phyloP scores from a whole-genome alignment of 2,113 vertebrate species.

The Pogona vitticeps region DNA sequence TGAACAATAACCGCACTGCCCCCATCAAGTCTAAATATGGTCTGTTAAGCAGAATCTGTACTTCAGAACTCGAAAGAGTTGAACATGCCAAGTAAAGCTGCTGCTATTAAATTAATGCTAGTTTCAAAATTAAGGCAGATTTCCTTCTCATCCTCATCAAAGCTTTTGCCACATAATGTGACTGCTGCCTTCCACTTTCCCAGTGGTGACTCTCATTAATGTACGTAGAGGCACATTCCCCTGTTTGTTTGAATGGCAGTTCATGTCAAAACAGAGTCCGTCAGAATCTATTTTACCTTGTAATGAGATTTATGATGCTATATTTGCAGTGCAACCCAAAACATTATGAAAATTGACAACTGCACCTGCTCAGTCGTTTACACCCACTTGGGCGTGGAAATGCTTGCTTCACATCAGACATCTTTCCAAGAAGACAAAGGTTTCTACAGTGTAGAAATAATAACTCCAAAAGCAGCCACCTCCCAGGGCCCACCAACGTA shows the following conservation, averaged over 20 bases:
- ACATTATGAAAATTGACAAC: conserved; percentile 67
- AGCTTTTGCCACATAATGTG: conserved; percentile 37
- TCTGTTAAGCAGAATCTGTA: background rate
- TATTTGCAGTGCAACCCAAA: conserved; percentile 61
- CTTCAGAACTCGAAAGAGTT: background rate
- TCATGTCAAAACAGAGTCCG: conserved; percentile 67
- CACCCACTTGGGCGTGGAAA: conserved; percentile 51
- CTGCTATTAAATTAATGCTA: background rate
- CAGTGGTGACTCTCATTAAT: conserved; percentile 56
- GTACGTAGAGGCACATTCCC: conserved; percentile 48
- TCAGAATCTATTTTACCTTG: conserved; percentile 58
- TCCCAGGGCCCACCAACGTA: background rate
- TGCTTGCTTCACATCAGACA: conserved; percentile 27
- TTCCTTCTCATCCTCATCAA: conserved; percentile 1
- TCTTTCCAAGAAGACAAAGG: conserved; percentile 9
- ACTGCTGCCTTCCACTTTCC: conserved; percentile 29
- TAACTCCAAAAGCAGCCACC: background rate
- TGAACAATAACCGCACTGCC: background rate
- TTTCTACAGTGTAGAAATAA: background rate
- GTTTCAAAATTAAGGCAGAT: conserved; percentile 24
- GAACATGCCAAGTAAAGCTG: background rate
- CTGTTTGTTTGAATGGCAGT: conserved; percentile 62
- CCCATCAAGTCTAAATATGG: background rate
- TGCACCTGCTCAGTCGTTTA: conserved; percentile 62
- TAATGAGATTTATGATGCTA: conserved; percentile 59